Conservation (phyloP, 2,888 invertebrate species). For the Netelia fuscicornis region DNA sequence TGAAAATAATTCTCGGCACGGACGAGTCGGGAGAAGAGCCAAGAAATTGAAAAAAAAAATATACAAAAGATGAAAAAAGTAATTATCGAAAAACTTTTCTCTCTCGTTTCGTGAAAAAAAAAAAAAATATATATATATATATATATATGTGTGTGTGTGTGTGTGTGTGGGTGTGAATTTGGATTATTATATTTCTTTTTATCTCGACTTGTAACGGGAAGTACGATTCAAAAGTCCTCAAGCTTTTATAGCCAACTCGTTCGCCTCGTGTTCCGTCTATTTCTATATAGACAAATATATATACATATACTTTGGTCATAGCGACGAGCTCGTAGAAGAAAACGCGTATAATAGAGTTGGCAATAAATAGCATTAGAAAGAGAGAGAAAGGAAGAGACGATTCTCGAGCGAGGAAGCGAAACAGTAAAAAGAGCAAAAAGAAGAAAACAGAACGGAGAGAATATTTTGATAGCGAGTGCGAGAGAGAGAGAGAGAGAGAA, state of each 20-base stretch:
- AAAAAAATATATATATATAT: neutral
- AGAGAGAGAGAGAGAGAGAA: slow-evolving; percentile 21
- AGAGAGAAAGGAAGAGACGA: slow-evolving; percentile 30
- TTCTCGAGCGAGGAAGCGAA: slow-evolving; percentile 21
- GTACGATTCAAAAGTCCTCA: slow-evolving; percentile 8
- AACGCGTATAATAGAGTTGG: slow-evolving; percentile 48
- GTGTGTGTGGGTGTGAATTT: neutral
- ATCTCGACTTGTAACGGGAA: neutral
- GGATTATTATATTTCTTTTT: neutral
- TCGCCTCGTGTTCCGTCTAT: slow-evolving; percentile 1
- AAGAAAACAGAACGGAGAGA: slow-evolving; percentile 30
- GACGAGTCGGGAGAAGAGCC: slow-evolving; percentile 6
- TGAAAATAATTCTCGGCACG: slow-evolving; percentile 23
- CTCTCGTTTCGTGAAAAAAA: neutral
- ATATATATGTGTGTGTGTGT: neutral
- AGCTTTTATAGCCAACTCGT: slow-evolving; percentile 3
- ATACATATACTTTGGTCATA: no score
- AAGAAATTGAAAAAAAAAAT: neutral
- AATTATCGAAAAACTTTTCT: slow-evolving; percentile 1
- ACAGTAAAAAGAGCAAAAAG: slow-evolving; percentile 23
- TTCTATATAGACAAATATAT: no score
- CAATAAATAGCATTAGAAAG: slow-evolving; percentile 47
- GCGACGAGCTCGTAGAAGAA: slow-evolving; percentile 45
- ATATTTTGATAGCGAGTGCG: neutral
- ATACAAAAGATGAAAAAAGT: slow-evolving; percentile 3